phyloP scores from a whole-genome alignment of 2,888 invertebrate genomes.

The Smittia sp. region DNA sequence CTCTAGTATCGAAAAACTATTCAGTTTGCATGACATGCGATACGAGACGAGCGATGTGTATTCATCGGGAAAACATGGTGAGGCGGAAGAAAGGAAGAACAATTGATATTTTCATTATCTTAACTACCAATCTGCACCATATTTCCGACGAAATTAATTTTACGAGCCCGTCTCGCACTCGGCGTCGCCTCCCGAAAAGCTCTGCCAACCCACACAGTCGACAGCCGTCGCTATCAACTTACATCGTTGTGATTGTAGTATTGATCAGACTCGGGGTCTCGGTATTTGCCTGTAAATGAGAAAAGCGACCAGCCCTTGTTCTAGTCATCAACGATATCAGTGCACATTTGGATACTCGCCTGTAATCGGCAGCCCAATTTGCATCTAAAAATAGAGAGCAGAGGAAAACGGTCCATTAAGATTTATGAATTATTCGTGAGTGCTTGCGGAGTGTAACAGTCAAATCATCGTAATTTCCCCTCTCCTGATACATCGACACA shows the following conservation, averaged over 20 bases:
- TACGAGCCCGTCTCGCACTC: not conserved
- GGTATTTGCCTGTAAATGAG: conserved; percentile 59
- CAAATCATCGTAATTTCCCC: not conserved
- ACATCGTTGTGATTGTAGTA: conserved; percentile 88
- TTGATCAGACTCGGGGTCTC: conserved; percentile 78
- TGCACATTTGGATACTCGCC: too few relatives aligned
- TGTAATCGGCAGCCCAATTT: conserved; percentile 84
- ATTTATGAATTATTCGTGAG: too few relatives aligned
- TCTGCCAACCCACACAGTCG: too few relatives aligned
- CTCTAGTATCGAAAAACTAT: not conserved
- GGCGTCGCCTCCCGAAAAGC: too few relatives aligned
- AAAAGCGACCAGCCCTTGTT: not conserved
- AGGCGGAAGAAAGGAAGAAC: not conserved
- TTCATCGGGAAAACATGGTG: too few relatives aligned
- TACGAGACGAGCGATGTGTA: not conserved
- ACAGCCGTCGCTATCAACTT: too few relatives aligned
- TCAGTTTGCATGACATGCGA: not conserved
- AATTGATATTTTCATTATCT: conserved; percentile 41
- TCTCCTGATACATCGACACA: too few relatives aligned
- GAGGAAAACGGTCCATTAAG: not conserved
- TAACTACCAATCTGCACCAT: conserved; percentile 35
- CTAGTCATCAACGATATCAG: too few relatives aligned
- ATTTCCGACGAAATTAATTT: conserved; percentile 10
- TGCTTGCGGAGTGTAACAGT: not conserved
- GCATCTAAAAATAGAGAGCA: conserved; percentile 57